These are phyloP conservation scores for Dynastes tityus DNA, from an alignment of 2,888 invertebrate species.

Conservation along the genomic window DNA sequence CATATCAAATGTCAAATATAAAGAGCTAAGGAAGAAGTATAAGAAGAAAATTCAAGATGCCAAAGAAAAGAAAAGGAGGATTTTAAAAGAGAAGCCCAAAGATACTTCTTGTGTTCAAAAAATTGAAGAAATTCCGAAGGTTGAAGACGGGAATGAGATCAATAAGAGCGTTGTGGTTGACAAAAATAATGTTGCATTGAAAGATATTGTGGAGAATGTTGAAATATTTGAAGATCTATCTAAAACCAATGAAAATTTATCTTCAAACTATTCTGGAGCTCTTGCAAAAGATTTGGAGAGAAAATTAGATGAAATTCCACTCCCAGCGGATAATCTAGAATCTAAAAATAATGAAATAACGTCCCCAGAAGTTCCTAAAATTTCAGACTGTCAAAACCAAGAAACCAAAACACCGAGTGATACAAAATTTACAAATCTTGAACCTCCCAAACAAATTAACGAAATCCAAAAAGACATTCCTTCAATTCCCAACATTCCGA, in stretches of 20 bases:
- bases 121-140: neutral
- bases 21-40: slow-evolving; percentile 2
- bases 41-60: slow-evolving; percentile 2
- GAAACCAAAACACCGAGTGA: neutral
- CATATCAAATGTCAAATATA: neutral
- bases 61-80: slow-evolving; percentile 6
- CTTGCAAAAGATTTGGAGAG: no score
- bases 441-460: neutral
- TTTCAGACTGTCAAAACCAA: neutral
- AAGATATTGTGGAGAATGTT: no score
- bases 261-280: no score
- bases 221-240: no score
- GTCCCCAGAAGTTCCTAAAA: neutral
- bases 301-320: no score
- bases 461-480: neutral
- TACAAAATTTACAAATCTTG: no score
- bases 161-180: no score
- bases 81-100: neutral
- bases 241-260: no score
- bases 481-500: neutral
- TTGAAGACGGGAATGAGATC: neutral
- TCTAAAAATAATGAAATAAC: no score
- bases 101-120: neutral
- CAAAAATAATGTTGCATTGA: no score
- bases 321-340: no score